Evolutionary conservation across 2,888 invertebrate species (phyloP).

Genomic region (Cheilosia variabilis): DNA sequence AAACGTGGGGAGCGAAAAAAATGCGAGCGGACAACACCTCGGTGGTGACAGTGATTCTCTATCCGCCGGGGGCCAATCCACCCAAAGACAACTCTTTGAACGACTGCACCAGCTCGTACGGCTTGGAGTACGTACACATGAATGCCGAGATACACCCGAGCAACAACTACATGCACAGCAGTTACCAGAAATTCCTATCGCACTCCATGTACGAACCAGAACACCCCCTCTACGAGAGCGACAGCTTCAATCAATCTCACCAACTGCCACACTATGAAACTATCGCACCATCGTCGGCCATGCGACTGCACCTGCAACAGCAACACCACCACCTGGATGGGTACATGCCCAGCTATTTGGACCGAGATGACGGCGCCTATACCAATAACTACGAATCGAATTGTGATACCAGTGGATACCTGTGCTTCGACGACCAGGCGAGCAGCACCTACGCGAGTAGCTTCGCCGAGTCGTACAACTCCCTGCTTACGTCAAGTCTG

Average conservation of each 20-base stretch:
- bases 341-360: slow-evolving; percentile 32
- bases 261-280: slow-evolving; percentile 58
- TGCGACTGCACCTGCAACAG: slow-evolving; percentile 41
- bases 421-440: slow-evolving; percentile 65
- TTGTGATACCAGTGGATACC: slow-evolving; percentile 65
- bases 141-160: slow-evolving; percentile 73
- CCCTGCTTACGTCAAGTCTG: slow-evolving; percentile 78
- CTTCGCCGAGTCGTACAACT: slow-evolving; percentile 83
- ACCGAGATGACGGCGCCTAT: slow-evolving; percentile 59
- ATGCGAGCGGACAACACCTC: slow-evolving; percentile 98
- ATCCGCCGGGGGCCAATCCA: slow-evolving; percentile 90
- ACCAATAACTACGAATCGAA: slow-evolving; percentile 75
- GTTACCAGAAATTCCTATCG: slow-evolving; percentile 12
- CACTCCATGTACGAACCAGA: slow-evolving; percentile 8
- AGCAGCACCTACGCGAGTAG: slow-evolving; percentile 78
- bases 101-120: slow-evolving; percentile 78
- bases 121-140: slow-evolving; percentile 77
- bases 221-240: slow-evolving; percentile 3
- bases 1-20: slow-evolving; percentile 92
- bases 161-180: slow-evolving; percentile 38
- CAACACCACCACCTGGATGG: slow-evolving; percentile 23
- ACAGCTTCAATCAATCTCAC: slow-evolving; percentile 40
- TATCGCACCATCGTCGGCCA: slow-evolving; percentile 32
- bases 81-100: slow-evolving; percentile 22
- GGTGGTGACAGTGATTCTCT: slow-evolving; percentile 94